Conservation (phyloP, 92 coral and sea anemone genomes). For the Blastomussa wellsi region DNA sequence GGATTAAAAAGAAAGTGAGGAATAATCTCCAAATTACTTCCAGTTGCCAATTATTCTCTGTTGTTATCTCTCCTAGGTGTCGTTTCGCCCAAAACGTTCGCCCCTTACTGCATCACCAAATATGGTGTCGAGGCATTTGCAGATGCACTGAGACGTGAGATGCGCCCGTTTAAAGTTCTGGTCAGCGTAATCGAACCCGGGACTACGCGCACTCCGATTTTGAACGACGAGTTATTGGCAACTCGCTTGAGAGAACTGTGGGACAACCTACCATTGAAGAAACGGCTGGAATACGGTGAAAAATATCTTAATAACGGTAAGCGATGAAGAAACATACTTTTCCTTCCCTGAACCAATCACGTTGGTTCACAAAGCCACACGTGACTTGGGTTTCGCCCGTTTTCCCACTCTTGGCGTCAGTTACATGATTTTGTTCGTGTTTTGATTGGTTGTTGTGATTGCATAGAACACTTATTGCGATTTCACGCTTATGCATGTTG, state of each 20-base stretch:
- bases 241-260: conserved; percentile 47
- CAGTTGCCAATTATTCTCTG: background rate
- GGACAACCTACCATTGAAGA: conserved; percentile 33
- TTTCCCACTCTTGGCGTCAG: background rate
- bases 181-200: conserved; percentile 73
- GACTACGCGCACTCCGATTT: conserved; percentile 55
- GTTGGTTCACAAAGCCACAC: background rate
- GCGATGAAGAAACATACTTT: background rate
- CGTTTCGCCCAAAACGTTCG: conserved; percentile 25
- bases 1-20: too few relatives aligned
- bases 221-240: conserved; percentile 21
- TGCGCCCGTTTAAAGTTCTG: conserved; percentile 59
- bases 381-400: background rate
- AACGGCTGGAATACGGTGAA: conserved; percentile 19
- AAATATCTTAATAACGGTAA: conserved; percentile 34
- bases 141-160: conserved; percentile 77
- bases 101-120: conserved; percentile 64
- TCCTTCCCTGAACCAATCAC: background rate
- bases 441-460: too few relatives aligned
- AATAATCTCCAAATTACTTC: background rate
- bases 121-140: conserved; percentile 87
- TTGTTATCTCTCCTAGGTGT: conserved; percentile 8
- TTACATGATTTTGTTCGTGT: background rate
- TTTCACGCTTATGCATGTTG: too few relatives aligned
- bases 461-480: too few relatives aligned